These are phyloP conservation scores for human (Homo sapiens) DNA, from an alignment of 2,113 vertebrate genomes.

Conservation along the genomic window GRCh38 chr2:18627501-18628000, in stretches of 20 bases:
- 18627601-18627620: background rate
- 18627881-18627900: background rate
- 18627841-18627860: constrained; percentile 53
- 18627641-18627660: background rate
- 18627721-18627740: background rate
- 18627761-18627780: background rate
- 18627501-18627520: constrained; percentile 9
- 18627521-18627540: background rate
- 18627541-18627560: background rate
- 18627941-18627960: background rate
- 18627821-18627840: background rate
- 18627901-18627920: background rate
- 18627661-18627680: background rate
- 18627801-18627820: background rate
- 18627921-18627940: background rate
- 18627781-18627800: background rate
- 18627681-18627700: background rate
- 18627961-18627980: background rate
- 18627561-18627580: background rate
- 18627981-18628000: background rate
- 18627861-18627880: background rate
- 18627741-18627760: background rate
- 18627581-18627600: background rate
- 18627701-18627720: background rate
- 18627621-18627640: background rate